These are phyloP conservation scores for Pyrrhosoma nymphula DNA, from an alignment of 2,888 invertebrate species.

Conservation along the genomic window DNA sequence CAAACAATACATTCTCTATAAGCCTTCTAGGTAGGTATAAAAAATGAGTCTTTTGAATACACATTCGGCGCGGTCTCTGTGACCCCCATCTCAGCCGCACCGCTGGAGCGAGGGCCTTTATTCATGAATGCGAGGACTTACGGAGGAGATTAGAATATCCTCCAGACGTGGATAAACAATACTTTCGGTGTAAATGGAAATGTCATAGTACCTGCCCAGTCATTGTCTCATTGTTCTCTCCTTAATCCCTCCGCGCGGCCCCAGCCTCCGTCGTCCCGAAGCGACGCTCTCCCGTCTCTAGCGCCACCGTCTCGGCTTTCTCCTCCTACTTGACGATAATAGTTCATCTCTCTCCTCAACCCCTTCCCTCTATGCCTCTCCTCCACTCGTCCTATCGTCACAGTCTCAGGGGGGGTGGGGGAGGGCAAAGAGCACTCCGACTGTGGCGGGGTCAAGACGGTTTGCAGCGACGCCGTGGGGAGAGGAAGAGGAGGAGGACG, in stretches of 20 bases:
- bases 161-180: neutral
- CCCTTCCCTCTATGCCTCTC: neutral
- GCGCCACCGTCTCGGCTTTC: neutral
- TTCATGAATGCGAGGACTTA: neutral
- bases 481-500: neutral
- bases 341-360: neutral
- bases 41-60: no score
- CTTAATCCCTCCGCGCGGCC: neutral
- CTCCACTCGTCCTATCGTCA: neutral
- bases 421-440: neutral
- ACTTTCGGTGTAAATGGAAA: neutral
- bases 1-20: no score
- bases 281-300: neutral
- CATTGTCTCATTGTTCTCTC: neutral
- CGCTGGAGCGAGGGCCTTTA: no score
- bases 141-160: neutral
- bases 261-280: neutral
- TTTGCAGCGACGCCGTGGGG: neutral
- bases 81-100: no score
- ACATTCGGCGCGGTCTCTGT: no score
- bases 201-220: neutral
- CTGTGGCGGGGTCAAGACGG: neutral
- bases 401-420: no score
- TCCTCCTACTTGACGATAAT: neutral
- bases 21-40: no score